Base-by-base conservation (phyloP, 2,797 vertebrate genomes). In the Centroberyx gerrardi region DNA sequence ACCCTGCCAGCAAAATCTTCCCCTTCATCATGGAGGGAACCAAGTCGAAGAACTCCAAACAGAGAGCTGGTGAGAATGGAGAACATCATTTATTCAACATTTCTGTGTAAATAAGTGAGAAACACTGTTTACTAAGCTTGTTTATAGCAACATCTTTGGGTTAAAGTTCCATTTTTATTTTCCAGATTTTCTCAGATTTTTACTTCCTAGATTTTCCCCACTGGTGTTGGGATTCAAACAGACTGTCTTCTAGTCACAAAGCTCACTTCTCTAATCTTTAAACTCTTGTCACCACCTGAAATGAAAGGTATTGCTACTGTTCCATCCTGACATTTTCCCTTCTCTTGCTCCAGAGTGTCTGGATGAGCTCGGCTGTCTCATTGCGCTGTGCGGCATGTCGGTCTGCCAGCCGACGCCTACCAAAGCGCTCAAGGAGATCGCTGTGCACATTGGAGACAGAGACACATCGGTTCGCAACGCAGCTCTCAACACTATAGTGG, bases 41-140 rank as follows among this genome's bases (percentile, higher is more conserved):
- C 42, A 97, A 97, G 87, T 97, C 96, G 0, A 97, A 97, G 89
- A 97, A 97, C 86, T 96, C 97, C 48, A 97, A 97, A 68, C 97
- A 97, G 59, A 92, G 97, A 89, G 94, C 95, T 86, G 97, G 97
- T 97, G 46, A 63, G 75, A 13, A 31, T 8, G 4, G 33, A 18
- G 17, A 12, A 9, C 36, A 18, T 40, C 0, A 12, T 12, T 18
- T 4, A 60, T 14, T 18, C 4, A 53, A 22, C n/a, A 53, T 22
- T 52, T 40, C 40, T 44, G 12, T 0, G 3, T 40, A 8, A 40
- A 40, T 40, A 1, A 42, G 12, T 10, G 12, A 42, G 40, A 13
- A 42, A 42, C 3, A 13, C 40, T 44, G 38, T 40, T 12, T 33
- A 33, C 33, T 36, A 36, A 40, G 9, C 38, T 8, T 40, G 22